Conservation (phyloP, 2,888 invertebrate species). For the Pristionchus fissidentatus region DNA sequence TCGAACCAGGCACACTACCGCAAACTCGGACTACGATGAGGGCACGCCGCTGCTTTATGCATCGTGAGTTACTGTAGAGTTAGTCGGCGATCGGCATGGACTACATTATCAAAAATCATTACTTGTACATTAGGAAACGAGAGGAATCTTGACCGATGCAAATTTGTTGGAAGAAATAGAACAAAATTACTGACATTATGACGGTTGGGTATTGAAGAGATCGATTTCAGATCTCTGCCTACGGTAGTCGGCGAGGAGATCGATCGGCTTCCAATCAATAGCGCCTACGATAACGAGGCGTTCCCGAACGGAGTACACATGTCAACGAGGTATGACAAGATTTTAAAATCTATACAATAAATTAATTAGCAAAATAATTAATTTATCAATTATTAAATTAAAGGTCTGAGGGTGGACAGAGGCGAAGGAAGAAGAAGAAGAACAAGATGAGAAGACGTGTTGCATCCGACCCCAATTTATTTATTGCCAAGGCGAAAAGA, state of each 20-base stretch:
- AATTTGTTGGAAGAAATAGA: too few species aligned
- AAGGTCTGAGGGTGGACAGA: conserved; percentile 35
- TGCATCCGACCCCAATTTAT: conserved; percentile 13
- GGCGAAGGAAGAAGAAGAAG: conserved; percentile 41
- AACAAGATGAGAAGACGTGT: conserved; percentile 12
- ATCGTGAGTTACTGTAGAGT: not conserved
- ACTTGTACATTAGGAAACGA: too few species aligned
- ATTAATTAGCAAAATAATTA: too few species aligned
- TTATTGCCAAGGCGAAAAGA: conserved; percentile 14
- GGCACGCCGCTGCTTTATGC: conserved; percentile 41
- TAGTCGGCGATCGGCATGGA: not conserved
- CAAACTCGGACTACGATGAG: conserved; percentile 37
- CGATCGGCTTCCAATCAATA: not conserved
- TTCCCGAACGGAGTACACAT: conserved; percentile 28
- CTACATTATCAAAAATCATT: not conserved
- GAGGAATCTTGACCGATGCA: too few species aligned
- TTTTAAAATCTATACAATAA: too few species aligned
- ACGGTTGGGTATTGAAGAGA: not conserved
- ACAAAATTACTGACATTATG: too few species aligned
- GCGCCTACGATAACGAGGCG: conserved; percentile 11
- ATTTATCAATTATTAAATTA: too few species aligned
- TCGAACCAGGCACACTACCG: conserved; percentile 4
- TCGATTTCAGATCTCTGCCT: conserved; percentile 39
- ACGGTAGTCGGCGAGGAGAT: conserved; percentile 47
- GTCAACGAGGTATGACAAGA: not conserved